Percentiles rank a stretch among this genome's conserved stretches.
Conservation (phyloP, 2,888 invertebrate genomes). For the Drosophila rubida region DNA sequence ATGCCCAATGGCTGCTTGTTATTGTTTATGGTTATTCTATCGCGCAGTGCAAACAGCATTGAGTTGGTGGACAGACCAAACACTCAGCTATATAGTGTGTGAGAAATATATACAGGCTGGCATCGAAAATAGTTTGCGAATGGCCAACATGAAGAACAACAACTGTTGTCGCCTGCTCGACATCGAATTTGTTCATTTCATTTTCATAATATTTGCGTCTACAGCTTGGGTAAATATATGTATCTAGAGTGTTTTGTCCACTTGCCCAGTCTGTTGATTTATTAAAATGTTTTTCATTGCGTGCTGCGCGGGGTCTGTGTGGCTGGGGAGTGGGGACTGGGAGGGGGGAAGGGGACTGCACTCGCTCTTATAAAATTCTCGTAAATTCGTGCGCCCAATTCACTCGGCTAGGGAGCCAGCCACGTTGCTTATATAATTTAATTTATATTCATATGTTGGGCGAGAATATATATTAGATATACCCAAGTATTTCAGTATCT, state of each 20-base stretch:
- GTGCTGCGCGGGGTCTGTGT: too few relatives aligned
- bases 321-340: too few relatives aligned
- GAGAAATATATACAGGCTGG: constrained; percentile 7
- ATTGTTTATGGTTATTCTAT: constrained; percentile 36
- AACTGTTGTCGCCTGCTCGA: constrained; percentile 30
- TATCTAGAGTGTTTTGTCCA: constrained; percentile 50
- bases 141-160: constrained; percentile 43
- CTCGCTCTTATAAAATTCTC: constrained; percentile 38
- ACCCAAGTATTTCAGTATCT: background rate
- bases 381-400: constrained; percentile 37
- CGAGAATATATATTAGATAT: constrained; percentile 7
- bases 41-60: constrained; percentile 26
- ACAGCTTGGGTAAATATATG: constrained; percentile 56
- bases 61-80: constrained; percentile 12
- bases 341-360: background rate
- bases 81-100: constrained; percentile 28
- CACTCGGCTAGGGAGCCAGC: constrained; percentile 24
- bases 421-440: constrained; percentile 67
- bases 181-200: constrained; percentile 56
- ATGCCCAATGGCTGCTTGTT: constrained; percentile 21
- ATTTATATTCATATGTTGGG: constrained; percentile 60
- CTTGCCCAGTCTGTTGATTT: constrained; percentile 45
- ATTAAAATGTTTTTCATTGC: constrained; percentile 44
- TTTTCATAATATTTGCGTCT: constrained; percentile 64
- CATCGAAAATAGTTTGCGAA: constrained; percentile 55